Percentiles rank a stretch among this genome's conserved stretches.
These are phyloP conservation scores for Caenorhabditis angaria DNA, from an alignment of 2,888 invertebrate species.

Conservation along the genomic window DNA sequence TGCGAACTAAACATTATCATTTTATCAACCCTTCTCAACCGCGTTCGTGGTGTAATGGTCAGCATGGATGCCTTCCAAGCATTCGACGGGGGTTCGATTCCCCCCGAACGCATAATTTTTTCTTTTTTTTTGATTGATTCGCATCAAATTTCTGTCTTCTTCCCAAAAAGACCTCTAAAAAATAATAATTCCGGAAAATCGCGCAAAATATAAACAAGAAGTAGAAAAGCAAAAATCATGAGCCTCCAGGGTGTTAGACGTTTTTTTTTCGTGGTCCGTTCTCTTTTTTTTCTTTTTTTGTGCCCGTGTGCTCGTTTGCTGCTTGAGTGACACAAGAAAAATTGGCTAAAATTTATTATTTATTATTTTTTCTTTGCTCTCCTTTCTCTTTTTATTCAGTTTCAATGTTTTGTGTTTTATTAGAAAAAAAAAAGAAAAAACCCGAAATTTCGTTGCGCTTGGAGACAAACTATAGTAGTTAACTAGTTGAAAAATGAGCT, in stretches of 20 bases:
- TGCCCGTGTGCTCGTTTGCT: neutral
- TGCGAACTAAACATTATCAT: neutral
- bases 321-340: constrained; percentile 2
- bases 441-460: too few species aligned
- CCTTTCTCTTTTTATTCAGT: constrained; percentile 1
- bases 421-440: constrained; percentile 1
- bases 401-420: constrained; percentile 11
- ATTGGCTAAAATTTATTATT: constrained; percentile 4
- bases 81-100: constrained; percentile 51
- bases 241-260: constrained; percentile 1
- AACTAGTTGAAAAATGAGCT: too few species aligned
- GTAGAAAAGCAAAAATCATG: constrained; percentile 2
- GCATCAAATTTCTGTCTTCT: neutral
- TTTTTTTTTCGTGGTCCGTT: neutral
- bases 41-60: constrained; percentile 54
- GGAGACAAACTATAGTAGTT: too few species aligned
- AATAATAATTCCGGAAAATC: neutral
- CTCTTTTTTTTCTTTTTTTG: neutral
- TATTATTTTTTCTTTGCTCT: constrained; percentile 1
- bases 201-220: neutral
- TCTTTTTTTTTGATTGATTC: neutral
- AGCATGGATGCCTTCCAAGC: constrained; percentile 55
- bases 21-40: neutral
- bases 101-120: constrained; percentile 42
- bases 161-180: neutral